These are phyloP conservation scores for Poeciliopsis prolifica DNA, from an alignment of 2,113 vertebrate genomes.

Conservation along the genomic window DNA sequence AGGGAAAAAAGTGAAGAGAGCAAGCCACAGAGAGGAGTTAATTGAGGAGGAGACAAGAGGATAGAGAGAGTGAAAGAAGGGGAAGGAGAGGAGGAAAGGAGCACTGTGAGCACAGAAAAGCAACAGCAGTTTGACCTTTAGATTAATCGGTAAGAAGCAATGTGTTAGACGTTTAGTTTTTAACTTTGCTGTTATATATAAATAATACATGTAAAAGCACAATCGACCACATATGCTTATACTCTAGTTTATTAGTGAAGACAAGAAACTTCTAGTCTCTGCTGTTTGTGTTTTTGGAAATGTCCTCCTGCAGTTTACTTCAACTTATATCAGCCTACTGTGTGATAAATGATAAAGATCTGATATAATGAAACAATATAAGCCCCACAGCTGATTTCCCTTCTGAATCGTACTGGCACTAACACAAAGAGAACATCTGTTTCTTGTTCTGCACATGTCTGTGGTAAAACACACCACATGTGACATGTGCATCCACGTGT, in stretches of 20 bases:
- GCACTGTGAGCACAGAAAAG: conserved; percentile 53
- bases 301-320: neutral
- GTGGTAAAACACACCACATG: neutral
- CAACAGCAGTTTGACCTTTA: conserved; percentile 27
- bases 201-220: neutral
- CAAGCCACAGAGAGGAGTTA: conserved; percentile 39
- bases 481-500: neutral
- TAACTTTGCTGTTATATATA: neutral
- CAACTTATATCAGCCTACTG: neutral
- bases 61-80: conserved; percentile 12
- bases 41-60: conserved; percentile 19
- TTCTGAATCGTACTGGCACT: neutral
- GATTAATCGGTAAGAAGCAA: conserved; percentile 19
- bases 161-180: conserved; percentile 5
- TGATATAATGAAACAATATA: neutral
- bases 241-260: neutral
- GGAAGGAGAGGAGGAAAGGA: conserved; percentile 52
- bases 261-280: neutral
- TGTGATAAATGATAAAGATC: neutral
- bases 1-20: conserved; percentile 34
- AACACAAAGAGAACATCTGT: neutral
- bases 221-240: neutral
- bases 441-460: neutral
- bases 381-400: neutral
- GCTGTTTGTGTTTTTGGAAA: neutral